A percentile compares a stretch with the other conserved stretches of the same genome.
These are phyloP conservation scores for Motacilla alba DNA, from an alignment of 2,113 vertebrate genomes.

Conservation along the genomic window DNA sequence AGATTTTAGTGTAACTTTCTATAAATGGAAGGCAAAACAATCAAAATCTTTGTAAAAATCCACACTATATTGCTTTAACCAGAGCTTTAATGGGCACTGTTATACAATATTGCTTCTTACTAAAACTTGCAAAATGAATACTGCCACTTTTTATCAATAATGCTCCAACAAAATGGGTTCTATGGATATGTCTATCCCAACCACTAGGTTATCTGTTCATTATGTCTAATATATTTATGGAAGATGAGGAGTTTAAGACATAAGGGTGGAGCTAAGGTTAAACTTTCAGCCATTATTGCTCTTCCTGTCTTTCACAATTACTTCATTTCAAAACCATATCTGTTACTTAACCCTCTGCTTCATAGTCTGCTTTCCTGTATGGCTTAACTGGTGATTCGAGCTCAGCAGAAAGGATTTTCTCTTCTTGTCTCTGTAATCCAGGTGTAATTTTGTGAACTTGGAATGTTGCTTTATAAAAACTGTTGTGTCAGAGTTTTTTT, in stretches of 20 bases:
- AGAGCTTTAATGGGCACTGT: background rate
- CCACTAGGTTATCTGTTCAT: background rate
- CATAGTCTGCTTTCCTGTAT: background rate
- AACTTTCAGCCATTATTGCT: background rate
- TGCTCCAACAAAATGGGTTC: background rate
- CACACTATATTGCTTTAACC: background rate
- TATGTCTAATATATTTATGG: background rate
- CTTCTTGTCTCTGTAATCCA: background rate
- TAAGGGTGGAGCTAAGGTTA: background rate
- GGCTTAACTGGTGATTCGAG: background rate
- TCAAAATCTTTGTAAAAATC: background rate
- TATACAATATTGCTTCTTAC: background rate
- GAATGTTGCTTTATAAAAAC: background rate
- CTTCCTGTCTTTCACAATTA: background rate
- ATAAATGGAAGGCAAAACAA: background rate
- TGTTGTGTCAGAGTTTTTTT: background rate
- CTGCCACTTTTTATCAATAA: background rate
- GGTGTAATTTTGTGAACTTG: background rate
- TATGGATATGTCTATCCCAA: background rate
- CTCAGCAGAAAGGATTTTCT: background rate
- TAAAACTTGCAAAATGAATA: background rate
- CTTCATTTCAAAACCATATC: background rate
- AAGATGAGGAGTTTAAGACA: background rate
- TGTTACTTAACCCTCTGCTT: background rate
- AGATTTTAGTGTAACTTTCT: background rate